phyloP scores from a whole-genome alignment of 2,797 vertebrate species.

The Hirundo rustica region DNA sequence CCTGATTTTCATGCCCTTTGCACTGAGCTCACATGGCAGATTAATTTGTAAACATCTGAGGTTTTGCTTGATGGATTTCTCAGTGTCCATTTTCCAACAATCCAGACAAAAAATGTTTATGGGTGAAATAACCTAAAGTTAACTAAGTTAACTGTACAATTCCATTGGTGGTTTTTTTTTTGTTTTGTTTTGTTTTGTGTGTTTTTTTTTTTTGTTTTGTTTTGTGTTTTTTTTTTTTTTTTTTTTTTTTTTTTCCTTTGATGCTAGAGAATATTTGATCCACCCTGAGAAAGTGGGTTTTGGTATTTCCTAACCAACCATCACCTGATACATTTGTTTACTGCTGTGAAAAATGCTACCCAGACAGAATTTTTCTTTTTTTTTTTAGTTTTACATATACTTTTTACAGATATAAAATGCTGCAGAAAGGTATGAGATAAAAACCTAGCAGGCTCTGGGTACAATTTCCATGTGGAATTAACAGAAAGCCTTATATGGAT shows the following conservation, averaged over 20 bases:
- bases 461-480: neutral
- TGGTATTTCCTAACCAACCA: neutral
- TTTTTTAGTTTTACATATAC: neutral
- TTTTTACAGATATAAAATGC: neutral
- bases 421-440: neutral
- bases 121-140: neutral
- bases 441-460: neutral
- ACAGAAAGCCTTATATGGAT: neutral
- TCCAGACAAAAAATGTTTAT: neutral
- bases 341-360: neutral
- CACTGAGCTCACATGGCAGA: neutral
- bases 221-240: too few relatives aligned
- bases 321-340: neutral
- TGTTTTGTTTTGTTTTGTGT: too few relatives aligned
- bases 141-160: neutral
- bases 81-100: neutral
- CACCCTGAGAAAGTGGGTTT: neutral
- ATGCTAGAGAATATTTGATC: neutral
- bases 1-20: constrained; percentile 41
- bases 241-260: neutral
- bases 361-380: neutral
- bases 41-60: neutral
- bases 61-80: neutral
- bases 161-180: too few relatives aligned
- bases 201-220: too few relatives aligned